These are phyloP conservation scores for Lepus europaeus DNA, from an alignment of 2,113 vertebrate genomes.

Conservation along the genomic window DNA sequence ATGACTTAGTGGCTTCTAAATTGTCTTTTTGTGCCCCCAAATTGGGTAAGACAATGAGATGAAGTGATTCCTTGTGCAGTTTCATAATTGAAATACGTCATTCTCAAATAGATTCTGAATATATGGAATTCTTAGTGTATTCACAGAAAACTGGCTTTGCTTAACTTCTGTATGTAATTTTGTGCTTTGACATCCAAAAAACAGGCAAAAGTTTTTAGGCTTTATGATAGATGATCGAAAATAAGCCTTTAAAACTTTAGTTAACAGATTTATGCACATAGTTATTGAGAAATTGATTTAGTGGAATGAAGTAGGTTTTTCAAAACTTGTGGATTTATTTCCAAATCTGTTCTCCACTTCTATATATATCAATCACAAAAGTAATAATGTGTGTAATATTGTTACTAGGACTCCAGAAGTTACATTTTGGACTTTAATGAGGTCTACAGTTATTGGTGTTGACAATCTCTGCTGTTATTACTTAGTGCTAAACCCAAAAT, in stretches of 20 bases:
- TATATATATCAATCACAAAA: conserved; percentile 52
- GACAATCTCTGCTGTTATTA: conserved; percentile 59
- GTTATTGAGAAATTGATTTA: conserved; percentile 68
- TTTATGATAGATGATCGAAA: conserved; percentile 66
- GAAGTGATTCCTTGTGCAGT: conserved; percentile 56
- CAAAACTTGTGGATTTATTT: conserved; percentile 43
- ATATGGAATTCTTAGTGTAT: conserved; percentile 36
- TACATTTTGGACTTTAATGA: conserved; percentile 61
- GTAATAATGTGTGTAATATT: conserved; percentile 52
- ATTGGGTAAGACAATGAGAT: conserved; percentile 44
- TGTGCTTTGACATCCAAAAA: conserved; percentile 74
- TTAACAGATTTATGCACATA: conserved; percentile 67
- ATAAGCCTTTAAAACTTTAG: conserved; percentile 63
- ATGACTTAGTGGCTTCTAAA: not conserved
- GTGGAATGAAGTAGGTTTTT: conserved; percentile 66
- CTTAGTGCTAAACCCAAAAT: conserved; percentile 56
- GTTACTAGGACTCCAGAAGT: conserved; percentile 46
- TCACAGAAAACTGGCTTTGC: conserved; percentile 50
- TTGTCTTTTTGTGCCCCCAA: conserved; percentile 59
- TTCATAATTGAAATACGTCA: conserved; percentile 66
- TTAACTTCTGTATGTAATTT: conserved; percentile 64
- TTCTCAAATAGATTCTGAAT: conserved; percentile 63
- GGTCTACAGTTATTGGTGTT: conserved; percentile 52
- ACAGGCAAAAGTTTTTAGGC: conserved; percentile 40
- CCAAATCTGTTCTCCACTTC: conserved; percentile 52